Evolutionary conservation across 1,140 invertebrate species (phyloP).

Genomic region (Stenopsyche tienmushanensis): DNA sequence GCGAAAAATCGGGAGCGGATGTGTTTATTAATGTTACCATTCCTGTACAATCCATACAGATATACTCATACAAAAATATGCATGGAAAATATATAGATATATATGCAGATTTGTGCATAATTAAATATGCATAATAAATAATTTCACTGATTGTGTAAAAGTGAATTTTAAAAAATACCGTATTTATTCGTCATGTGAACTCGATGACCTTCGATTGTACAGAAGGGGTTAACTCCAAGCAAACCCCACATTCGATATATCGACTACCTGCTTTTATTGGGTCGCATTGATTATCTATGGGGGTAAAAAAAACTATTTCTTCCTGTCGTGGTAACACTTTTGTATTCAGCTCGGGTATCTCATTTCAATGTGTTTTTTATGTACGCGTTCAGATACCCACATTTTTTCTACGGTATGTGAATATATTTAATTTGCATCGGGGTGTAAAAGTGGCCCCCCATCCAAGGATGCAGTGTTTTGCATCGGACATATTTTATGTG

Average conservation of each 20-base stretch:
- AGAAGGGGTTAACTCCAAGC: background rate
- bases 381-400: constrained; percentile 39
- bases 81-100: too few species aligned
- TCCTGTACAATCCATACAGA: too few species aligned
- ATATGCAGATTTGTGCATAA: background rate
- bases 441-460: constrained; percentile 32
- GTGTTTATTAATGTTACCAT: too few species aligned
- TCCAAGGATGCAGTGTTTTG: constrained; percentile 29
- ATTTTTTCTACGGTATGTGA: constrained; percentile 34
- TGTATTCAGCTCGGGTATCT: constrained; percentile 36
- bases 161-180: too few species aligned
- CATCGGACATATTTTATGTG: constrained; percentile 25
- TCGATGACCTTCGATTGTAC: background rate
- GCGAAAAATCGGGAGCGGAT: constrained; percentile 5
- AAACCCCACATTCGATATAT: constrained; percentile 3
- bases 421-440: constrained; percentile 43
- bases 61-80: too few species aligned
- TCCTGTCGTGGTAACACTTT: constrained; percentile 36
- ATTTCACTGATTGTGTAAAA: background rate
- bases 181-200: too few species aligned
- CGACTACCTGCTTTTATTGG: constrained; percentile 33
- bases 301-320: constrained; percentile 35
- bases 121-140: background rate
- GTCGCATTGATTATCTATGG: constrained; percentile 39
- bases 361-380: constrained; percentile 37